These are phyloP conservation scores for Bos indicus DNA, from an alignment of 2,113 vertebrate species.

Conservation along the genomic window DNA sequence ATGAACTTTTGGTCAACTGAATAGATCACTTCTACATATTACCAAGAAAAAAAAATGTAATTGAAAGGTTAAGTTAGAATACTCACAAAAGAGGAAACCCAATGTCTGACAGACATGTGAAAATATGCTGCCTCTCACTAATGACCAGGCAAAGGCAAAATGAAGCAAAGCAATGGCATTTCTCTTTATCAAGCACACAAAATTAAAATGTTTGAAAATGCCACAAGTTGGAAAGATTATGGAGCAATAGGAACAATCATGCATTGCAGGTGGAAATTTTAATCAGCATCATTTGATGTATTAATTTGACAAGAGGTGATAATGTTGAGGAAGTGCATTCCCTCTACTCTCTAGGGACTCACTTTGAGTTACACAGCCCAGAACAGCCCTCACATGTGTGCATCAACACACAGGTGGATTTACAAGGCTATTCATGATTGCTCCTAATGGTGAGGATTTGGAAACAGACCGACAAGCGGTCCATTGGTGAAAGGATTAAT, in stretches of 20 bases:
- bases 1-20: neutral
- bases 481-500: neutral
- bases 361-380: neutral
- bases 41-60: neutral
- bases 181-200: neutral
- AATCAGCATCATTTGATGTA: neutral
- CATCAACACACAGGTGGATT: neutral
- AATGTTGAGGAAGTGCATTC: neutral
- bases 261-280: neutral
- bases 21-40: neutral
- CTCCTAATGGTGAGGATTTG: neutral
- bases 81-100: neutral
- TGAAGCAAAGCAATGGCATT: neutral
- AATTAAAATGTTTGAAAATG: neutral
- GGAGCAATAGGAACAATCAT: neutral
- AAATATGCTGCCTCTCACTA: neutral
- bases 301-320: neutral
- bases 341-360: neutral
- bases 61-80: neutral
- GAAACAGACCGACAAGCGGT: neutral
- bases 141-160: neutral
- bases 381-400: neutral
- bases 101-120: neutral
- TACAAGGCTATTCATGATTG: neutral
- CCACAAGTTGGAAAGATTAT: neutral